Evolutionary conservation across 1,140 invertebrate genomes (phyloP), one percentile per base, ranked within the genome.

Genomic region (Cotesia chilonis): DNA sequence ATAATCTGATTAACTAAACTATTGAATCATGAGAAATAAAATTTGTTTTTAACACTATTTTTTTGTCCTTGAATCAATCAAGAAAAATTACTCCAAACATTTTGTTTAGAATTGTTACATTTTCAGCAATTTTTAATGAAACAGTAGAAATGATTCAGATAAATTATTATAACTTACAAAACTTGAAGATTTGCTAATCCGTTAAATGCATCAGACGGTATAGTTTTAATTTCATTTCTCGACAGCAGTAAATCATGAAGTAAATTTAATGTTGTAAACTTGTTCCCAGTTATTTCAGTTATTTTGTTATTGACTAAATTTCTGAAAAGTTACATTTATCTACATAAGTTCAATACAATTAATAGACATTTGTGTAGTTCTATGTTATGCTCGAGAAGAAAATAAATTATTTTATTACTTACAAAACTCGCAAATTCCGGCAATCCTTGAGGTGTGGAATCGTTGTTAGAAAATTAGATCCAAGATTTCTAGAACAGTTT

Each of bases 291-390:
- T 72, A 98, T 78, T 4, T 90, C 89, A 47, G 87, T 85, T 77
- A 98, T 95, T 77, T 88, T 85, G 87, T 98, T 98, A 80, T 92
- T 92, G 28, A 95, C 93, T 83, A 98, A 88, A 87, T 98, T 95
- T 81, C 96, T 98, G 87, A 72, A 81, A 84, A 70, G 28, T 28
- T 28, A 28, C 28, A 28, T 28, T 28, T 28, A 28, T 28, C 28
- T 28, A 28, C 28, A 28, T 28, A 28, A 28, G 28, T 28, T 28
- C 28, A 28, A 28, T 28, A 28, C 28, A 28, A 28, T 28, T 28
- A 28, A 2, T 28, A 28, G 28, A 28, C 28, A 28, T 28, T 28
- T 28, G 1, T 1, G 1, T 28, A 28, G 28, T 28, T 28, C 28
- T 28, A 28, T 28, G 1, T 28, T 28, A 28, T 28, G 28, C 28